Conservation (phyloP, 1,140 invertebrate genomes). For the Lasioglossum albipes region DNA sequence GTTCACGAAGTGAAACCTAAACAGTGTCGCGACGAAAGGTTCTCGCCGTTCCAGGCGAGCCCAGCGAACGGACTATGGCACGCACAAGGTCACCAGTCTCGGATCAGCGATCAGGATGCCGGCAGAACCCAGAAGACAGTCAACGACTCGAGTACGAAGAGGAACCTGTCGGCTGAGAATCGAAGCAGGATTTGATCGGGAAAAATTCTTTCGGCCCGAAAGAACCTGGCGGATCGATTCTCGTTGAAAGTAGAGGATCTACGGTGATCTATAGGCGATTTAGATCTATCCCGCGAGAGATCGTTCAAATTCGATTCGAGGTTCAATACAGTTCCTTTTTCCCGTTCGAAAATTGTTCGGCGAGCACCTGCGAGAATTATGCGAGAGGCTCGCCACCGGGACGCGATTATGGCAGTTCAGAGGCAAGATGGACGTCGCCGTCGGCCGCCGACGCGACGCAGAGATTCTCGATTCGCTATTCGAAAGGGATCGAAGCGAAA, state of each 20-base stretch:
- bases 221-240: background rate
- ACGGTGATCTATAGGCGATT: background rate
- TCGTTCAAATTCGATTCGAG: no score
- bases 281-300: background rate
- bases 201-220: background rate
- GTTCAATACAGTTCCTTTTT: no score
- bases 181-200: no score
- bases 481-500: background rate
- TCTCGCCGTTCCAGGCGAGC: no score
- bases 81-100: background rate
- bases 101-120: background rate
- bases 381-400: no score
- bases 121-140: background rate
- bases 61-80: no score
- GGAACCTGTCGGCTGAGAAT: background rate
- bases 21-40: no score
- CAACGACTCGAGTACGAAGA: no score
- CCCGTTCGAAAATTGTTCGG: no score
- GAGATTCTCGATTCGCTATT: conserved; percentile 15
- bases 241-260: background rate
- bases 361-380: no score
- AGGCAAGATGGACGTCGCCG: background rate
- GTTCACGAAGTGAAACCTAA: background rate
- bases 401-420: no score
- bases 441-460: background rate